These are phyloP conservation scores for Tenodera sinensis DNA, from an alignment of 2,888 invertebrate genomes.

Conservation along the genomic window DNA sequence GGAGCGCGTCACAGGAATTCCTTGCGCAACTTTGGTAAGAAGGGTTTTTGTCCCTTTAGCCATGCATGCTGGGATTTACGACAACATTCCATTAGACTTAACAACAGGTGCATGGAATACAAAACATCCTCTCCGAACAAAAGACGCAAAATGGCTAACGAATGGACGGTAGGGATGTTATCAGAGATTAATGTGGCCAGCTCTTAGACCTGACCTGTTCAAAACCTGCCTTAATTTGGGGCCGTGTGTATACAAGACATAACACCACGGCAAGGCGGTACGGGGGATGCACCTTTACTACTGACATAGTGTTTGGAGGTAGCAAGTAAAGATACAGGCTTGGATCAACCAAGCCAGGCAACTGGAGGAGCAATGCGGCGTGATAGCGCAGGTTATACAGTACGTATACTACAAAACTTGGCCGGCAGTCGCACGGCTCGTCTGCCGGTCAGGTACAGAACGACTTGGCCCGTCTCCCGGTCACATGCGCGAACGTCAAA, in stretches of 20 bases:
- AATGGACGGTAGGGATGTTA: neutral
- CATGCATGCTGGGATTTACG: neutral
- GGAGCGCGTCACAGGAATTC: neutral
- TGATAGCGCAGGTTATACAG: too few relatives aligned
- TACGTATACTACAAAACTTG: too few relatives aligned
- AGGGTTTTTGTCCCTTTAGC: neutral
- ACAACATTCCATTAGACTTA: neutral
- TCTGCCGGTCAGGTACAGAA: too few relatives aligned
- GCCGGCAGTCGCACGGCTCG: too few relatives aligned
- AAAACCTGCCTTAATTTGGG: neutral
- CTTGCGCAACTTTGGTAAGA: neutral
- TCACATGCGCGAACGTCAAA: too few relatives aligned
- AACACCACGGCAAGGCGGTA: too few relatives aligned
- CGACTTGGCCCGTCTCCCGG: too few relatives aligned
- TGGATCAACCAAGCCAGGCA: too few relatives aligned
- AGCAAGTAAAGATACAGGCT: too few relatives aligned
- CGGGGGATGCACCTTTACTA: too few relatives aligned
- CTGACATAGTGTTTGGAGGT: too few relatives aligned
- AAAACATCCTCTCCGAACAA: neutral
- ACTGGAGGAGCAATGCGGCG: too few relatives aligned
- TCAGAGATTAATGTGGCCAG: neutral
- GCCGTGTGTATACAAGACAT: neutral
- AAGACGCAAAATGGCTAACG: neutral
- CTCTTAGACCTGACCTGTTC: neutral
- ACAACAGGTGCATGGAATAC: neutral